These are phyloP conservation scores for Pseudochromis fuscus DNA, from an alignment of 2,797 vertebrate species.

Conservation along the genomic window DNA sequence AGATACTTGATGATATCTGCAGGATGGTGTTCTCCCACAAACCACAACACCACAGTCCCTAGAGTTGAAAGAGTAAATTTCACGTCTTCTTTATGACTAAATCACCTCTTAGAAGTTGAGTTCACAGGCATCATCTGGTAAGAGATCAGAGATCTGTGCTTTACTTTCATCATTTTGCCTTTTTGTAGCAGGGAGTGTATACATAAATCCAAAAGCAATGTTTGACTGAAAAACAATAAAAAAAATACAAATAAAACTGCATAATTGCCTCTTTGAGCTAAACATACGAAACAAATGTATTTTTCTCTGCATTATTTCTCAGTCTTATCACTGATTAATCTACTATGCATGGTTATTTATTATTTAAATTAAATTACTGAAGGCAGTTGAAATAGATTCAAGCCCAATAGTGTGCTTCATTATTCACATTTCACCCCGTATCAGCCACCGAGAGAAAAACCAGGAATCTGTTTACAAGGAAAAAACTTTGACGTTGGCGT, in stretches of 20 bases:
- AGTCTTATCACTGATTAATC: constrained; percentile 45
- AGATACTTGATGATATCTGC: constrained; percentile 53
- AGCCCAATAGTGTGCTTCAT: constrained; percentile 62
- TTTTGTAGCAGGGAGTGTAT: background rate
- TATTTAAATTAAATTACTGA: constrained; percentile 64
- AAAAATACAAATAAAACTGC: background rate
- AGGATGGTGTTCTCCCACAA: constrained; percentile 45
- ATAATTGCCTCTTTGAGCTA: constrained; percentile 40
- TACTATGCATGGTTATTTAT: constrained; percentile 48
- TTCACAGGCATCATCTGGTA: constrained; percentile 54
- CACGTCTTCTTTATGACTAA: constrained; percentile 37
- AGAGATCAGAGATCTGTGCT: constrained; percentile 49
- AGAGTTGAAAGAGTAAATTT: constrained; percentile 32
- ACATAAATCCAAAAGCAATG: constrained; percentile 22
- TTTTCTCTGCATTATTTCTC: constrained; percentile 27
- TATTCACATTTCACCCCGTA: constrained; percentile 48
- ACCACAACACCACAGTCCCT: constrained; percentile 50
- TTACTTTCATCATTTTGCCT: constrained; percentile 48
- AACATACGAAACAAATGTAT: constrained; percentile 17
- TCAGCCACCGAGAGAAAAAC: constrained; percentile 50
- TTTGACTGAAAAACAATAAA: constrained; percentile 33
- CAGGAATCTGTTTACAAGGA: constrained; percentile 60
- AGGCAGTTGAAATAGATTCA: constrained; percentile 48
- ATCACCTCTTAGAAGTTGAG: constrained; percentile 41
- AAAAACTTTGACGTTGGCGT: constrained; percentile 39